Percentiles rank a stretch among this genome's conserved stretches.
These are phyloP conservation scores for Cancer borealis DNA, from an alignment of 2,888 invertebrate species.

Conservation along the genomic window DNA sequence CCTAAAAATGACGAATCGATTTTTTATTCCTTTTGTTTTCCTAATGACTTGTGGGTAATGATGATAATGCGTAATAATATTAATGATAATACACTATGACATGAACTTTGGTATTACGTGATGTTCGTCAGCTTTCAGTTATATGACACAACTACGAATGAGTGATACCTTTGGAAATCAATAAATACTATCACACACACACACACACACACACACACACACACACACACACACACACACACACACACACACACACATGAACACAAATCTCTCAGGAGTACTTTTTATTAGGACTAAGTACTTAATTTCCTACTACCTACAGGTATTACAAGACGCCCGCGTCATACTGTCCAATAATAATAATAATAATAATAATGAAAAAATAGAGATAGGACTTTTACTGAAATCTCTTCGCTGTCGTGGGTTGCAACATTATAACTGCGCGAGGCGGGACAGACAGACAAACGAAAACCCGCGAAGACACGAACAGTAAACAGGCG, in stretches of 20 bases:
- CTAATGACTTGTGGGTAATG: too few relatives aligned
- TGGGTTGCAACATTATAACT: neutral
- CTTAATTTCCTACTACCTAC: neutral
- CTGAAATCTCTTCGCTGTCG: neutral
- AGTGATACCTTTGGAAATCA: too few relatives aligned
- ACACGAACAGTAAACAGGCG: neutral
- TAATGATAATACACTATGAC: too few relatives aligned
- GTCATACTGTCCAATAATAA: neutral
- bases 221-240: neutral
- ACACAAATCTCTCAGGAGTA: neutral
- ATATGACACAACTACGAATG: too few relatives aligned
- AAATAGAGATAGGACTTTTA: neutral
- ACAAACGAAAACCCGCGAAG: neutral
- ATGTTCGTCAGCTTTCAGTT: too few relatives aligned
- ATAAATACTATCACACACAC: neutral
- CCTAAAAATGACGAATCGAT: too few relatives aligned
- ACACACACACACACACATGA: neutral
- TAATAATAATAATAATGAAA: neutral
- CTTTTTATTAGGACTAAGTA: conserved; percentile 5
- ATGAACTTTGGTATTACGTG: too few relatives aligned
- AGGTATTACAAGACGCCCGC: neutral
- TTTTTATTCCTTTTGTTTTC: too few relatives aligned
- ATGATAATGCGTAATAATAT: too few relatives aligned
- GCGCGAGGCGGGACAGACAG: neutral
- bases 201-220: neutral